phyloP scores from a whole-genome alignment of 2,888 invertebrate genomes.

The Drosophila formosana region DNA sequence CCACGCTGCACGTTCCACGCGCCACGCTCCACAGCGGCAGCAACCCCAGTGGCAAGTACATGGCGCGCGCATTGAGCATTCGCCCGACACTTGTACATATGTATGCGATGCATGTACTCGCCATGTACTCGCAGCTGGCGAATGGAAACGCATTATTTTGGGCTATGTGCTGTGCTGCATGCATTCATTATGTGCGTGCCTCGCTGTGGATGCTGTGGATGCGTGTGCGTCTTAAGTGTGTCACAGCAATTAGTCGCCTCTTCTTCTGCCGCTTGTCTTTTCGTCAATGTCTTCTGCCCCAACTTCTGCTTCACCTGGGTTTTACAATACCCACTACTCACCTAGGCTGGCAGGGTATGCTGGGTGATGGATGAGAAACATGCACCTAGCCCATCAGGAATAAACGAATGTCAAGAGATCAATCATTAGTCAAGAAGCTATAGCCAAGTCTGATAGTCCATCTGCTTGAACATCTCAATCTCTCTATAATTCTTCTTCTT shows the following conservation, averaged over 20 bases:
- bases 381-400: no score
- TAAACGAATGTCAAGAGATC: no score
- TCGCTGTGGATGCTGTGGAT: slow-evolving; percentile 9
- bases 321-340: slow-evolving; percentile 1
- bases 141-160: slow-evolving; percentile 75
- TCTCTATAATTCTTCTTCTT: no score
- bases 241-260: slow-evolving; percentile 61
- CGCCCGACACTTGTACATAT: slow-evolving; percentile 49
- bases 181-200: slow-evolving; percentile 5
- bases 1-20: slow-evolving; percentile 7
- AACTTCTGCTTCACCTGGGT: neutral
- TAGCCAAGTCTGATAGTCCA: no score
- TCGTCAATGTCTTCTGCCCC: neutral
- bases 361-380: neutral
- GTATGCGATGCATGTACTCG: slow-evolving; percentile 4
- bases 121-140: slow-evolving; percentile 68
- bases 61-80: slow-evolving; percentile 69
- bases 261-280: neutral
- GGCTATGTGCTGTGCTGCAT: slow-evolving; percentile 43
- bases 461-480: no score
- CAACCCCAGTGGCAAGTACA: slow-evolving; percentile 69
- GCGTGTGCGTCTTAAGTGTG: slow-evolving; percentile 58
- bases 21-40: slow-evolving; percentile 32
- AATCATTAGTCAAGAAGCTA: neutral
- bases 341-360: neutral